These are phyloP conservation scores for Diabrotica undecimpunctata DNA, from an alignment of 1,140 invertebrate species.

Conservation along the genomic window DNA sequence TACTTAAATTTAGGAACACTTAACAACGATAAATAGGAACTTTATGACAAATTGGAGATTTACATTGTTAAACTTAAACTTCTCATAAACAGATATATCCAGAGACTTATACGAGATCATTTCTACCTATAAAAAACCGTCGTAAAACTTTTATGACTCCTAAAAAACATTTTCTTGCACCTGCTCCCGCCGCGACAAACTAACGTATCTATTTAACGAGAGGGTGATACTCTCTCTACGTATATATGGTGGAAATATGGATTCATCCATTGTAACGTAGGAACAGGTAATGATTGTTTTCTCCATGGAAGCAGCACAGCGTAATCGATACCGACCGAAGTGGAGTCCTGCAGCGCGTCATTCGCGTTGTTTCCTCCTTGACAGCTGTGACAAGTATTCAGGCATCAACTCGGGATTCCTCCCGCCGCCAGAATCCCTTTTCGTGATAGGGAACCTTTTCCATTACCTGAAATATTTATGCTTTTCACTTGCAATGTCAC, in stretches of 20 bases:
- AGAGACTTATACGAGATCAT: no score
- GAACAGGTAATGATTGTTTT: constrained; percentile 10
- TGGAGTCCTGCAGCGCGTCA: not conserved
- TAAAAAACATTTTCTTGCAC: no score
- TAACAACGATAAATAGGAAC: no score
- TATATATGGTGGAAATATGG: constrained; percentile 1
- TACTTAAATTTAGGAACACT: no score
- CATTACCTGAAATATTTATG: constrained; percentile 21
- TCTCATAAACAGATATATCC: no score
- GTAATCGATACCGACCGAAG: constrained; percentile 5
- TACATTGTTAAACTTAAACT: no score
- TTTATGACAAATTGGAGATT: no score
- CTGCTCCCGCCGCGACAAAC: no score
- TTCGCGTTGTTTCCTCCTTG: constrained; percentile 12
- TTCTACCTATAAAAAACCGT: no score
- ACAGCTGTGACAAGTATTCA: constrained; percentile 18
- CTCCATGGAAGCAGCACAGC: constrained; percentile 4
- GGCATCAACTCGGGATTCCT: constrained; percentile 17
- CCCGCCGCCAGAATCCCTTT: constrained; percentile 9
- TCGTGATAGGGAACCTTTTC: constrained; percentile 12
- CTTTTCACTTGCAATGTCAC: constrained; percentile 17
- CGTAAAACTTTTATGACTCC: no score
- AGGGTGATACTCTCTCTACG: no score
- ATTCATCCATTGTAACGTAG: constrained; percentile 2
- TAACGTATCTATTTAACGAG: no score